Evolutionary conservation across 2,113 vertebrate species (phyloP).

Genomic region (Cavia porcellus): DNA sequence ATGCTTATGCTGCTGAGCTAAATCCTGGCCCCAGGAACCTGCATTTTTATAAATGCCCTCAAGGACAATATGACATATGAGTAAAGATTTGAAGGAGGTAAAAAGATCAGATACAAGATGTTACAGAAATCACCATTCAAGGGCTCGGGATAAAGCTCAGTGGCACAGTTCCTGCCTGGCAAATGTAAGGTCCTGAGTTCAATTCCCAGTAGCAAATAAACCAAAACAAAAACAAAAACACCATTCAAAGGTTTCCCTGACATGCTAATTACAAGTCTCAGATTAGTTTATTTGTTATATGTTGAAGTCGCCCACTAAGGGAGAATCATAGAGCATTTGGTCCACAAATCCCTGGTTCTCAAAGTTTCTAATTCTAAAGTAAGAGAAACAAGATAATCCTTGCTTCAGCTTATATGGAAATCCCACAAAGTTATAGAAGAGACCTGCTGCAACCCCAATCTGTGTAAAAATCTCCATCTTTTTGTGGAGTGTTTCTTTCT

Average conservation of each 20-base stretch:
- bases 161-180: too few species aligned
- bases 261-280: neutral
- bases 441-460: neutral
- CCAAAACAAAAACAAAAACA: neutral
- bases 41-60: neutral
- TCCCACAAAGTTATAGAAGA: neutral
- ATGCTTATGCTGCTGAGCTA: too few species aligned
- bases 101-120: neutral
- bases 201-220: too few species aligned
- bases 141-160: too few species aligned
- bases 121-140: neutral
- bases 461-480: neutral
- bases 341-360: conserved; percentile 6
- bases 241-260: neutral
- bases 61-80: neutral
- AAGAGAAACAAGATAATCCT: neutral
- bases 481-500: neutral
- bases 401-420: neutral
- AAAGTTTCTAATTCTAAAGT: neutral
- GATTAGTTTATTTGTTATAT: neutral
- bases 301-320: neutral
- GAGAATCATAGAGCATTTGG: neutral
- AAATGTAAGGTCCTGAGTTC: too few species aligned
- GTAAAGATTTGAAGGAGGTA: neutral
- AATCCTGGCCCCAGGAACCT: neutral